These are phyloP conservation scores for Sphaeramia orbicularis DNA, from an alignment of 2,797 vertebrate genomes.

Conservation along the genomic window DNA sequence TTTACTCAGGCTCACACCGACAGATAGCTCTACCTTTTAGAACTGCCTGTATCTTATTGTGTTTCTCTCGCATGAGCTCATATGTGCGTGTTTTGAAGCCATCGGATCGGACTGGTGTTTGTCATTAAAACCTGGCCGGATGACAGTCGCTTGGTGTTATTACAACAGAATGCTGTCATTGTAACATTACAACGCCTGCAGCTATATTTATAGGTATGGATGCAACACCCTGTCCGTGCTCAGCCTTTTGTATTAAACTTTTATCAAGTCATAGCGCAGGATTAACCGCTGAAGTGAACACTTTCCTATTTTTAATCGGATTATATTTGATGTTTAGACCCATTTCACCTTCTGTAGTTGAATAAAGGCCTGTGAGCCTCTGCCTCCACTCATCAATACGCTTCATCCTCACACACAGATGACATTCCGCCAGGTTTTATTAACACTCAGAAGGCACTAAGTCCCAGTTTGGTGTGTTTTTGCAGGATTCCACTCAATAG, in stretches of 20 bases:
- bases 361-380: slow-evolving; percentile 59
- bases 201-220: slow-evolving; percentile 71
- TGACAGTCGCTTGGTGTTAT: slow-evolving; percentile 54
- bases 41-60: slow-evolving; percentile 23
- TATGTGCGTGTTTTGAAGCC: slow-evolving; percentile 12
- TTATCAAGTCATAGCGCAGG: slow-evolving; percentile 42
- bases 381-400: slow-evolving; percentile 53
- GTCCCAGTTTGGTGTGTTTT: slow-evolving; percentile 15
- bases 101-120: slow-evolving; percentile 28
- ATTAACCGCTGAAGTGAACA: neutral
- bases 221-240: slow-evolving; percentile 56
- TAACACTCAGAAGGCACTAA: slow-evolving; percentile 14
- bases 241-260: slow-evolving; percentile 61
- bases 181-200: slow-evolving; percentile 63
- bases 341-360: slow-evolving; percentile 23
- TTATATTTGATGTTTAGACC: slow-evolving; percentile 27
- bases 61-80: slow-evolving; percentile 8
- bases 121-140: slow-evolving; percentile 34
- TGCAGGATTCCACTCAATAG: neutral
- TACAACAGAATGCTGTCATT: slow-evolving; percentile 70
- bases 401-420: slow-evolving; percentile 25
- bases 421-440: neutral
- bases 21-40: slow-evolving; percentile 39
- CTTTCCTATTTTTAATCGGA: slow-evolving; percentile 8
- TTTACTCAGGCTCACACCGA: slow-evolving; percentile 40